Base-by-base conservation (phyloP, 37 sponge, comb jelly and placozoan genomes). In the Hormiphora californensis region DNA sequence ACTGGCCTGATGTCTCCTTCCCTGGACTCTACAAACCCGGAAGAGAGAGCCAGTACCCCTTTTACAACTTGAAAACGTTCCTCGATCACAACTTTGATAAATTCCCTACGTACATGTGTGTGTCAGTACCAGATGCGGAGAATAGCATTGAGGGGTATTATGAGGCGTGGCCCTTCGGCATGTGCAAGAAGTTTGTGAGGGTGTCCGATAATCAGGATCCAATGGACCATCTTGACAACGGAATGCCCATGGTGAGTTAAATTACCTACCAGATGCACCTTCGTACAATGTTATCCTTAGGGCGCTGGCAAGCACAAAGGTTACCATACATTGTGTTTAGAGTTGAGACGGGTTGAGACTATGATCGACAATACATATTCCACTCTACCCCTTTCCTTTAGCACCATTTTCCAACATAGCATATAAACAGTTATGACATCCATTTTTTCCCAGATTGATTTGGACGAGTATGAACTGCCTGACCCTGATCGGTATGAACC, bases 151-250 rank as follows among this genome's bases (percentile, higher is more conserved):
- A 1, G 5, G 81, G 81, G 5, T 40, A 32, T 30, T 73, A 73
- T 46, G 81, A 73, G 81, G 81, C 4, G 43, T 73, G 81, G 81
- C 81, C 81, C 46, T 73, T 73, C 25, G 81, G 81, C 17, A 73
- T 73, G 27, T 73, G 81, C 44, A 39, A 73, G 81, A 41, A 41
- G 41, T 40, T 73, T 4, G 44, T 73, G 28, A 39, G 81, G 38
- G 81, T 73, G 8, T 39, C 81, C 2, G 81, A 73, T 36, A 40
- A 40, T 21, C 1, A 5, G 9, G 81, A 73, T 28, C 81, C 81
- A 0, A 43, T 73, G 23, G 81, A 73, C 28, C 44, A 73, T 41
- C 1, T 73, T n/a, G n/a, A n/a, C n/a, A 39, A 33, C 17, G 23
- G 46, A 40, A 73, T 73, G 41, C 81, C 81, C 21, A 22, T 9